These are phyloP conservation scores for Cynopterus sphinx DNA, from an alignment of 2,797 vertebrate genomes.

Conservation along the genomic window DNA sequence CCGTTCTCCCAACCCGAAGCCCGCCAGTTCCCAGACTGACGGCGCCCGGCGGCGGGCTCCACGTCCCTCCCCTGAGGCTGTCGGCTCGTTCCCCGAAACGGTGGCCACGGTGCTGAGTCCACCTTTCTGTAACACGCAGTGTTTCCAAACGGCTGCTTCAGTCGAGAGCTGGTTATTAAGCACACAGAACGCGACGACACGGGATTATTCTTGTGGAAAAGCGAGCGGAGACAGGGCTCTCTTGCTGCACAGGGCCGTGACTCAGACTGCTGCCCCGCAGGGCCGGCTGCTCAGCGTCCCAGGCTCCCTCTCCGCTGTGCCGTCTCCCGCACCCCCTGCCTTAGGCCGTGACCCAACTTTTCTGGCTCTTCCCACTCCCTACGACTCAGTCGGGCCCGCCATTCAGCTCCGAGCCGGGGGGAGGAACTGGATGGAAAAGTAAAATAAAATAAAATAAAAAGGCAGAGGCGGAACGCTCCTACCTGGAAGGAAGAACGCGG, in stretches of 20 bases:
- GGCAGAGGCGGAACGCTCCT: conserved; percentile 59
- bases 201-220: conserved; percentile 64
- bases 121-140: conserved; percentile 73
- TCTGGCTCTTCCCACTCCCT: conserved; percentile 35
- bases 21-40: conserved; percentile 56
- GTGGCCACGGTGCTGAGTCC: conserved; percentile 67
- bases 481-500: conserved; percentile 84
- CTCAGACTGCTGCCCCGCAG: conserved; percentile 51
- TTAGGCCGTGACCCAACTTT: conserved; percentile 73
- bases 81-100: conserved; percentile 49
- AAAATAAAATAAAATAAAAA: neutral
- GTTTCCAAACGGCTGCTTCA: conserved; percentile 76
- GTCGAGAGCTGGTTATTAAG: conserved; percentile 72
- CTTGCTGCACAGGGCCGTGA: conserved; percentile 29
- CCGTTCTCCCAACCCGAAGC: neutral
- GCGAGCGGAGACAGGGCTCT: conserved; percentile 70
- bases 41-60: no score
- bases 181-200: conserved; percentile 70
- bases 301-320: neutral
- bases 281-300: conserved; percentile 36
- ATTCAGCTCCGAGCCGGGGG: neutral
- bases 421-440: neutral
- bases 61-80: conserved; percentile 63
- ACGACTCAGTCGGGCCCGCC: conserved; percentile 37
- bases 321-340: neutral